These are phyloP conservation scores for Capromys pilorides DNA, from an alignment of 2,797 vertebrate genomes.

Conservation along the genomic window DNA sequence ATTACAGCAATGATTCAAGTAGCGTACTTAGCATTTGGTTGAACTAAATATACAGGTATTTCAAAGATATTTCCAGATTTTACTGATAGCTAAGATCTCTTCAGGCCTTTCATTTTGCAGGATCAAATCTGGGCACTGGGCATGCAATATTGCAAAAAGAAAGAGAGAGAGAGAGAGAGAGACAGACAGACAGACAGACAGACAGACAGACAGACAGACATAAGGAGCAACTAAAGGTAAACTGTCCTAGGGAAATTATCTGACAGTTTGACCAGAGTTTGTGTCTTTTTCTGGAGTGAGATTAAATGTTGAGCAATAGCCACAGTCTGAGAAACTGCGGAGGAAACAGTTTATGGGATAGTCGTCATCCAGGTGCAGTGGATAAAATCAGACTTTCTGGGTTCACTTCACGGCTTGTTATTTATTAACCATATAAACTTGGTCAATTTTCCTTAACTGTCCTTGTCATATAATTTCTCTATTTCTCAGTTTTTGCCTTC, in stretches of 20 bases:
- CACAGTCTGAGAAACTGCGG: not conserved
- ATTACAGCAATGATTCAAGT: not conserved
- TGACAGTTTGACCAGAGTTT: not conserved
- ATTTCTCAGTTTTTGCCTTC: constrained; percentile 22
- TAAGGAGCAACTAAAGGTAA: not conserved
- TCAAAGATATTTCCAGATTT: not conserved
- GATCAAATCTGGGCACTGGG: not conserved
- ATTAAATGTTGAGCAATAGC: constrained; percentile 22
- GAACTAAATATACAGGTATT: not conserved
- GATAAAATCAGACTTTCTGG: not conserved
- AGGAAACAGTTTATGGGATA: constrained; percentile 21
- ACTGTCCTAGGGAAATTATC: not conserved
- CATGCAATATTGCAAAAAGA: not conserved
- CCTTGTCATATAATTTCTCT: not conserved
- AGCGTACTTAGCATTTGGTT: not conserved
- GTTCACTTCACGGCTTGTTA: not conserved
- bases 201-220: not conserved
- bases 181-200: too few species aligned
- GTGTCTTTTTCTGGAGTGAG: constrained; percentile 33
- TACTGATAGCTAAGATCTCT: not conserved
- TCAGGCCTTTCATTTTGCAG: not conserved
- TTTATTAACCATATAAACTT: not conserved
- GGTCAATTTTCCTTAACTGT: not conserved
- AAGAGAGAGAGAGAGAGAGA: not conserved
- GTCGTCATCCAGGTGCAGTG: not conserved